A percentile compares a stretch with the other conserved stretches of the same genome.
These are phyloP conservation scores for Phortica okadai DNA, from an alignment of 2,888 invertebrate species.

Conservation along the genomic window DNA sequence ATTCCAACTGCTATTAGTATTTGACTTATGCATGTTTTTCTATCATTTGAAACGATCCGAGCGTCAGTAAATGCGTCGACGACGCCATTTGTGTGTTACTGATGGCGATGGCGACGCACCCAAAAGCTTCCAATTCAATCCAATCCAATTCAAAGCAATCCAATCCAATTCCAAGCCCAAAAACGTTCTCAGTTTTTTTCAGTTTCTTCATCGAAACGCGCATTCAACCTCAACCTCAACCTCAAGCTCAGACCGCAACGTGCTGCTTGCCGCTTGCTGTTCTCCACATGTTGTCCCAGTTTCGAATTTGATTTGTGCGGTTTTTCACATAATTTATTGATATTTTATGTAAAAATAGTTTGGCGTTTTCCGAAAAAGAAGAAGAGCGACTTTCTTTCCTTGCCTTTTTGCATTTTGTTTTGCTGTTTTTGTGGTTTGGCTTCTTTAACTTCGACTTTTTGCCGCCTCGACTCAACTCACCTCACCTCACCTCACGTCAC, in stretches of 20 bases:
- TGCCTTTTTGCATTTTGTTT: background rate
- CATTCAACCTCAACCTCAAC: background rate
- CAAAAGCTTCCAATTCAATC: slow-evolving; percentile 24
- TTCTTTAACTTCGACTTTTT: background rate
- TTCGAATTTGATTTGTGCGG: slow-evolving; percentile 59
- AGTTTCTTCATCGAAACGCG: background rate
- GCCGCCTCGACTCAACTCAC: background rate
- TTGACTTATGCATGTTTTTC: slow-evolving; percentile 53
- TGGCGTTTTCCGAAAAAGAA: slow-evolving; percentile 33
- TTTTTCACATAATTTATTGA: slow-evolving; percentile 59
- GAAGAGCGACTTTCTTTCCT: background rate
- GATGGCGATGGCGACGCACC: slow-evolving; percentile 15
- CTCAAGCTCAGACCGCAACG: background rate
- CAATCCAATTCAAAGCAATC: background rate
- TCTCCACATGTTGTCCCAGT: slow-evolving; percentile 51
- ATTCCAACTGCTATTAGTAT: slow-evolving; percentile 36
- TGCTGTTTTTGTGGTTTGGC: background rate
- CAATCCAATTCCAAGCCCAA: background rate
- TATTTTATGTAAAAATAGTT: slow-evolving; percentile 43
- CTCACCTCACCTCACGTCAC: no score
- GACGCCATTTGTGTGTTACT: background rate
- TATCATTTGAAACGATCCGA: slow-evolving; percentile 43
- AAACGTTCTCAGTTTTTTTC: background rate
- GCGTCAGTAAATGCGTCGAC: background rate
- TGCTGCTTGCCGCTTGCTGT: slow-evolving; percentile 33